Evolutionary conservation across 92 coral and sea anemone genomes (phyloP).

Genomic region (Epizoanthus fatuus): DNA sequence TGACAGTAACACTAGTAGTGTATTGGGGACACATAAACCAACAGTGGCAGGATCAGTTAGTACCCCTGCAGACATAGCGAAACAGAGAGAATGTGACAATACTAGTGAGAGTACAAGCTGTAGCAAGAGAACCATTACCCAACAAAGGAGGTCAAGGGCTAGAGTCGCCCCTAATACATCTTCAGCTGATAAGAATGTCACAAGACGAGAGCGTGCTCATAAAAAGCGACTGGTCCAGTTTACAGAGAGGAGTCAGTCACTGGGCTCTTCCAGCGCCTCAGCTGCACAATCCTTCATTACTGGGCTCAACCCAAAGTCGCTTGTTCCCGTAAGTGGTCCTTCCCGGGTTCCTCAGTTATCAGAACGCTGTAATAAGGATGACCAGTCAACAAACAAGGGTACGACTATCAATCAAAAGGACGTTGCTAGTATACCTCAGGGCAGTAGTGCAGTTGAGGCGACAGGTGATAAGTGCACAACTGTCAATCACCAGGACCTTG

Average conservation of each 20-base stretch:
- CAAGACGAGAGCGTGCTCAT: conserved; percentile 32
- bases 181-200: conserved; percentile 7
- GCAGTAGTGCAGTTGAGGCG: neutral
- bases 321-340: neutral
- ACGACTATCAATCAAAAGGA: neutral
- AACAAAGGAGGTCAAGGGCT: neutral
- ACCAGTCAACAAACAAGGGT: neutral
- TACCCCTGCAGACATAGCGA: no score
- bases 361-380: neutral
- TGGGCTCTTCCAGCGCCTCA: neutral
- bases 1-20: no score
- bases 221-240: conserved; percentile 15
- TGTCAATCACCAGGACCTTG: neutral
- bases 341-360: neutral
- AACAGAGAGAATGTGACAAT: neutral
- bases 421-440: neutral
- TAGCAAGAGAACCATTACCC: neutral
- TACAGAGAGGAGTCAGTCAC: conserved; percentile 25
- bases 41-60: neutral
- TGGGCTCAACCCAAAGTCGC: conserved; percentile 1
- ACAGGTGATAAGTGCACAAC: neutral
- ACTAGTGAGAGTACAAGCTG: neutral
- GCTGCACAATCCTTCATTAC: conserved; percentile 27
- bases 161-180: neutral
- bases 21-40: neutral